Evolutionary conservation across 2,888 invertebrate genomes (phyloP).

Genomic region (Lepeophtheirus nordmannii): DNA sequence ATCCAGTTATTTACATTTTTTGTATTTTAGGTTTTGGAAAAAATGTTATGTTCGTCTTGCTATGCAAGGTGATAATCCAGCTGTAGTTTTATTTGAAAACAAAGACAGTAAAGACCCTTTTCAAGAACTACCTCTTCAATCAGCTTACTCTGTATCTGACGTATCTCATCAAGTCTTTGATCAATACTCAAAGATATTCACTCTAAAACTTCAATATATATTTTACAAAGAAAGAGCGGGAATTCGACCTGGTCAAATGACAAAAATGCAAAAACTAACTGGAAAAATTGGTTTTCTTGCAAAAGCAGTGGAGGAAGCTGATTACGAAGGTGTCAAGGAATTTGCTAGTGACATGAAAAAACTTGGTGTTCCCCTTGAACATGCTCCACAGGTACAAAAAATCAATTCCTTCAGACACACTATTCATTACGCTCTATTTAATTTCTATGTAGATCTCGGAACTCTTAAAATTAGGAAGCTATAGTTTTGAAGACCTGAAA

Average conservation of each 20-base stretch:
- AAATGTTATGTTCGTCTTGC: slow-evolving; percentile 73
- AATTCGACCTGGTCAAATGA: slow-evolving; percentile 81
- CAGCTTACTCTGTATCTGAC: slow-evolving; percentile 87
- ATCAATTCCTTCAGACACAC: neutral
- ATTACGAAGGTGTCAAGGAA: slow-evolving; percentile 81
- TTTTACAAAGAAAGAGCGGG: slow-evolving; percentile 97
- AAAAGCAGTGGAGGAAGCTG: slow-evolving; percentile 79
- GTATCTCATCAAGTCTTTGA: slow-evolving; percentile 81
- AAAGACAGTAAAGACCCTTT: slow-evolving; percentile 75
- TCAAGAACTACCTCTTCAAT: slow-evolving; percentile 82
- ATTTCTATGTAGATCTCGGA: slow-evolving; percentile 55
- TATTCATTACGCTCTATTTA: neutral
- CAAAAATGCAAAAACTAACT: slow-evolving; percentile 66
- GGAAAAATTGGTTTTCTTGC: slow-evolving; percentile 83
- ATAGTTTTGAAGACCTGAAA: slow-evolving; percentile 73
- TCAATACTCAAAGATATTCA: slow-evolving; percentile 97
- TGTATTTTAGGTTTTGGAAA: slow-evolving; percentile 70
- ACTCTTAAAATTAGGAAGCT: slow-evolving; percentile 83
- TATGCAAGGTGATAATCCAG: slow-evolving; percentile 61
- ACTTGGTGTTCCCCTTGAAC: slow-evolving; percentile 85
- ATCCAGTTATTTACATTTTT: slow-evolving; percentile 26
- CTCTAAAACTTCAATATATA: slow-evolving; percentile 87
- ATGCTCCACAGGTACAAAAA: slow-evolving; percentile 64
- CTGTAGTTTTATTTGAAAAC: slow-evolving; percentile 67
- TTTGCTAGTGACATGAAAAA: slow-evolving; percentile 83